These are phyloP conservation scores for Orthosia gracilis DNA, from an alignment of 2,888 invertebrate genomes.

Conservation along the genomic window DNA sequence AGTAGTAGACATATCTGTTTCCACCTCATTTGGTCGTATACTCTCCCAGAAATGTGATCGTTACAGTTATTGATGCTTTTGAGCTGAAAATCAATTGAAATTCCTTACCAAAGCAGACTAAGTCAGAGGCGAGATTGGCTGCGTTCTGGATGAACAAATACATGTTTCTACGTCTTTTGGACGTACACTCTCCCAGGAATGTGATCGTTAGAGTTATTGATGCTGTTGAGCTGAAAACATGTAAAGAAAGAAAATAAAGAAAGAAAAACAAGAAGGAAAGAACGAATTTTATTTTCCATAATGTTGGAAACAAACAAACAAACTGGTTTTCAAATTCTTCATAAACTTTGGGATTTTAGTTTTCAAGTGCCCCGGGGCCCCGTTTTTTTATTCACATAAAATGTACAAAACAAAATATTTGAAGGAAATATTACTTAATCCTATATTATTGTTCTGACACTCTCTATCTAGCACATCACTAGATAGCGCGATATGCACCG, in stretches of 20 bases:
- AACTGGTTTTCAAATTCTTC: too few species aligned
- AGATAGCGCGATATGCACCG: too few species aligned
- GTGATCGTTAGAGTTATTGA: slow-evolving; percentile 86
- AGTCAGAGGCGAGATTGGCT: slow-evolving; percentile 67
- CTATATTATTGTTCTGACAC: too few species aligned
- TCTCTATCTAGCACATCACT: too few species aligned
- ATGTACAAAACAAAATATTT: too few species aligned
- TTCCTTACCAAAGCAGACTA: slow-evolving; percentile 68
- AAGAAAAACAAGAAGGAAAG: too few species aligned
- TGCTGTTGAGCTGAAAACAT: slow-evolving; percentile 71
- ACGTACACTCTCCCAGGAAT: slow-evolving; percentile 86
- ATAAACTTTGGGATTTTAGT: too few species aligned
- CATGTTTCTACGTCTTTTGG: slow-evolving; percentile 66
- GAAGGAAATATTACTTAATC: too few species aligned
- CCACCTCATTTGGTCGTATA: slow-evolving; percentile 74
- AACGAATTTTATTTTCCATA: background rate
- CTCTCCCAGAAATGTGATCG: slow-evolving; percentile 88
- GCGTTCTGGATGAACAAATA: slow-evolving; percentile 74
- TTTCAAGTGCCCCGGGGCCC: background rate
- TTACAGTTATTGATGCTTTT: slow-evolving; percentile 79
- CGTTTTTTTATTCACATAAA: too few species aligned
- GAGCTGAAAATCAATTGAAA: slow-evolving; percentile 66
- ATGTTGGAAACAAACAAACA: too few species aligned
- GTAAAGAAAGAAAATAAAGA: too few species aligned
- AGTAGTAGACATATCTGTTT: slow-evolving; percentile 71